Base-by-base conservation (phyloP, 2,888 invertebrate genomes). In the Gari tellinella region DNA sequence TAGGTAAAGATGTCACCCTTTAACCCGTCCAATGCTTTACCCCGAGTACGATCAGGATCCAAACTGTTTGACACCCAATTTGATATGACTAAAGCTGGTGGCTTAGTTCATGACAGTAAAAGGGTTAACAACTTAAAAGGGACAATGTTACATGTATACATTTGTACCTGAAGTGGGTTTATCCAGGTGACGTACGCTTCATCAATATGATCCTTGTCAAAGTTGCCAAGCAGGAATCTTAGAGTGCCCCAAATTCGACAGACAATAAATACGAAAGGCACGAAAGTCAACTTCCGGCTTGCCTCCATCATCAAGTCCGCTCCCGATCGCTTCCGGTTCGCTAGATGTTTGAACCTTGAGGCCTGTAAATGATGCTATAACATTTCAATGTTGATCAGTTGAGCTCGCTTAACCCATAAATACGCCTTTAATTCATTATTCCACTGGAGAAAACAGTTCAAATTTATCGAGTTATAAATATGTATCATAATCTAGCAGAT, bases 191-290 rank as follows among this genome's bases (percentile, higher is more conserved):
- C 63, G 14, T 74, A 78, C 0, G 82, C 64, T 8, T 82, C 82
- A 48, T 81, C 83, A 38, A 80, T 80, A 51, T 81, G 79, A 4
- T 75, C 77, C n/a, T 82, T 80, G 2, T 80, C 86, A 49, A 84
- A 80, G 38, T 78, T 74, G 1, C 86, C 87, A n/a, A 88, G 37
- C 3, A 89, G 76, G 58, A 89, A 89, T 12, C 89, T 67, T 4
- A 88, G 60, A 0, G 89, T 87, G 0, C 89, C 89, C 89, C 89
- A 89, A 45, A 89, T 76, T 25, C 89, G 66, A 17, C 84, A 68
- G 3, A 85, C 58, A 40, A 89, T 86, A 61, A 90, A 90, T 4
- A 88, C 86, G 0, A 87, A 49, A 0, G 90, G 90, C 1, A 88
- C 88, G 67, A 89, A 88, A 1, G 83, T 83, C 55, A 90, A 63